phyloP scores from a whole-genome alignment of 2,113 vertebrate genomes.

The Hassar affinis region DNA sequence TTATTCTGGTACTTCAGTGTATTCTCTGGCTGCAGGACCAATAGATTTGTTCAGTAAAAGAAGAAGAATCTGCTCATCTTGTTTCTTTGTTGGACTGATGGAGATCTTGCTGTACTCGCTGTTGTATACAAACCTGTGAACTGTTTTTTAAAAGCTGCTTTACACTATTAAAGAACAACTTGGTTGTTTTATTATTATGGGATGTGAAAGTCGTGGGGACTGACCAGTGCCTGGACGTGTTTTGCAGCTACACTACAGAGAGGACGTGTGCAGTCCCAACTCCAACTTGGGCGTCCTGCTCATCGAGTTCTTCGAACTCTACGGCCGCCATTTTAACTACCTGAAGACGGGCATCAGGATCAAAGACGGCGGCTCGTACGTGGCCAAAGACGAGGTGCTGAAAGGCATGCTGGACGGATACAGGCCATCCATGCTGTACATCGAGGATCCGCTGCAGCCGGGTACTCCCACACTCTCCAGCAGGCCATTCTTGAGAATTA shows the following conservation, averaged over 20 bases:
- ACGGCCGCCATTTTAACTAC: conserved; percentile 97
- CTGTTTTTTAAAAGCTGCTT: too few species aligned
- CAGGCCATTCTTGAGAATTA: background rate
- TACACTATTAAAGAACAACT: too few species aligned
- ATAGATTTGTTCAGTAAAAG: too few species aligned
- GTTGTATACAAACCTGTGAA: too few species aligned
- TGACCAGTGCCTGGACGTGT: background rate
- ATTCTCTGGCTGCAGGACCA: too few species aligned
- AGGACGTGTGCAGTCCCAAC: conserved; percentile 88
- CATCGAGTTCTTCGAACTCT: conserved; percentile 98
- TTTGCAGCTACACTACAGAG: conserved; percentile 89
- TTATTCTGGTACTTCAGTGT: too few species aligned
- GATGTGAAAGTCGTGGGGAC: background rate
- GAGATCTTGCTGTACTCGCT: too few species aligned
- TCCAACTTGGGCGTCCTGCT: conserved; percentile 96
- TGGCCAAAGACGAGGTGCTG: conserved; percentile 97
- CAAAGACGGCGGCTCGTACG: conserved; percentile 94
- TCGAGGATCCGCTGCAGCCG: conserved; percentile 95
- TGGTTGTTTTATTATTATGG: background rate
- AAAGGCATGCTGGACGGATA: conserved; percentile 96
- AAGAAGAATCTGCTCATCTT: too few species aligned
- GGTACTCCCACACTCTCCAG: conserved; percentile 58
- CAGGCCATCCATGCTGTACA: conserved; percentile 96
- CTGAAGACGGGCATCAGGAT: conserved; percentile 98
- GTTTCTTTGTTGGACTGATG: too few species aligned